Percentiles rank a stretch among this genome's conserved stretches.
Evolutionary conservation across 2,113 vertebrate species (phyloP).

Genomic region (Thryonomys swinderianus): DNA sequence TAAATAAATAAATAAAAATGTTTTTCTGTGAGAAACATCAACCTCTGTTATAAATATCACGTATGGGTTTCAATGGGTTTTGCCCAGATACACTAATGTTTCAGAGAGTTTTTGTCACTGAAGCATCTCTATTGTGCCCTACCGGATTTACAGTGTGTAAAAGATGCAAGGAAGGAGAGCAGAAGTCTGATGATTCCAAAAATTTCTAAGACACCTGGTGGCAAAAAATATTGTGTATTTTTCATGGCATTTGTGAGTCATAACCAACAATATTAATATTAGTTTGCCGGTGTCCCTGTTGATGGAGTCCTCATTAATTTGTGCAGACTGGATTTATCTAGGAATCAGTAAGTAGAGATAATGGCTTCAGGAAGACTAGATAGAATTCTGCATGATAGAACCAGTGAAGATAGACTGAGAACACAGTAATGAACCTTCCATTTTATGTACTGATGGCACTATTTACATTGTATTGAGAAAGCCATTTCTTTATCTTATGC

Average conservation of each 20-base stretch:
- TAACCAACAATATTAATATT: not conserved
- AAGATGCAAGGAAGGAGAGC: not conserved
- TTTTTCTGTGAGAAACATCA: not conserved
- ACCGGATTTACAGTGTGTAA: not conserved
- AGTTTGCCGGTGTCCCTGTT: constrained; percentile 15
- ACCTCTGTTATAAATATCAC: constrained; percentile 21
- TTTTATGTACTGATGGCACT: not conserved
- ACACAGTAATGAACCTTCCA: not conserved
- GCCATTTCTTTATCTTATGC: not conserved
- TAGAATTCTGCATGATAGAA: not conserved
- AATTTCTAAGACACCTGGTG: not conserved
- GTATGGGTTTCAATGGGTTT: constrained; percentile 17
- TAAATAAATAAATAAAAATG: not conserved
- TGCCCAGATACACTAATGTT: not conserved
- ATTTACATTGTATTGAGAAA: not conserved
- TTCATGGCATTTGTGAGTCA: not conserved
- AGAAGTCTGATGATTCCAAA: not conserved
- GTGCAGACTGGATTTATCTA: constrained; percentile 11
- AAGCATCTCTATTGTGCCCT: not conserved
- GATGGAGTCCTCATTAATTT: not conserved
- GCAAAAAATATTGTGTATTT: not conserved
- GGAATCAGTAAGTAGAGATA: not conserved
- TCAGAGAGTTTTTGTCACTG: constrained; percentile 21
- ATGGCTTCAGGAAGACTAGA: not conserved
- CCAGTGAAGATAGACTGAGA: not conserved